Evolutionary conservation across 2,113 vertebrate genomes (phyloP).

Genomic region (Columba livia): DNA sequence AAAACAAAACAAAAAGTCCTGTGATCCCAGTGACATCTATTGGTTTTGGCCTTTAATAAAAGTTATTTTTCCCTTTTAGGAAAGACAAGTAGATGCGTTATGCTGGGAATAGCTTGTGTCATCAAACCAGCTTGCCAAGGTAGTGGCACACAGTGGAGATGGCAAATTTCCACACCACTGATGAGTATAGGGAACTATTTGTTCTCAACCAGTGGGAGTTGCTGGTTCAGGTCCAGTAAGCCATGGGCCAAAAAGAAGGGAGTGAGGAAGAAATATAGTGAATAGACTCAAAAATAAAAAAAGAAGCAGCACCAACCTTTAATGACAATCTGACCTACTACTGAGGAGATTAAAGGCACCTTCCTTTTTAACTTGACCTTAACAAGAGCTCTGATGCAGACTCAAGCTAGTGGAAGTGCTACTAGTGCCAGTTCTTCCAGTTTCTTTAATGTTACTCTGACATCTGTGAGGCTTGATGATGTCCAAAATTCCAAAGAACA

Average conservation of each 20-base stretch:
- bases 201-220: not conserved
- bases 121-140: constrained; percentile 12
- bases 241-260: not conserved
- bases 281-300: not conserved
- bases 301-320: not conserved
- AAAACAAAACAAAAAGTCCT: not conserved
- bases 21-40: not conserved
- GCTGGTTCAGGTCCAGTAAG: not conserved
- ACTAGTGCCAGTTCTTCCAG: not conserved
- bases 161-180: not conserved
- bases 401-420: not conserved
- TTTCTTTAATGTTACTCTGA: not conserved
- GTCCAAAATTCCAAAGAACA: not conserved
- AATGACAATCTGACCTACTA: not conserved
- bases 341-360: not conserved
- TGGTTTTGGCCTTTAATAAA: constrained; percentile 25
- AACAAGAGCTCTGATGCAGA: not conserved
- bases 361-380: not conserved
- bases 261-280: not conserved
- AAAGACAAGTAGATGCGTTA: constrained; percentile 22
- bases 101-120: constrained; percentile 3
- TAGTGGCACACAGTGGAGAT: not conserved
- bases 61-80: not conserved
- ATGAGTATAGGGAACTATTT: not conserved
- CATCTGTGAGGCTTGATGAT: not conserved